These are phyloP conservation scores for Syngnathoides biaculeatus DNA, from an alignment of 2,113 vertebrate species.

Conservation along the genomic window DNA sequence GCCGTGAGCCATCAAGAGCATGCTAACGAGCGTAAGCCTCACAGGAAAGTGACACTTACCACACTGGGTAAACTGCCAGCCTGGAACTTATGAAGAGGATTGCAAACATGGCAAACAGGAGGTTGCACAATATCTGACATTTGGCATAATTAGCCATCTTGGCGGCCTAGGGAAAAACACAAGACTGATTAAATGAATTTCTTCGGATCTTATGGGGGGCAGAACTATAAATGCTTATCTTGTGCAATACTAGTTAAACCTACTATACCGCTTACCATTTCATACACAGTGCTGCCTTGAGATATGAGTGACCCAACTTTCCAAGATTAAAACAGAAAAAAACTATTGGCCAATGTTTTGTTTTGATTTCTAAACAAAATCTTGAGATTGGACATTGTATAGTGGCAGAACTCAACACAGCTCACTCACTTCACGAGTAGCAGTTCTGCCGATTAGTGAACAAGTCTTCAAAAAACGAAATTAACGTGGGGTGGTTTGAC, in stretches of 20 bases:
- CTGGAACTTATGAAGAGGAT: conserved; percentile 91
- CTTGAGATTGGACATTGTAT: too few relatives aligned
- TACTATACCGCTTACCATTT: background rate
- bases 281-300: background rate
- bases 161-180: conserved; percentile 80
- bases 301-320: background rate
- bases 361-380: too few relatives aligned
- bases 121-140: conserved; percentile 93
- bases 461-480: too few relatives aligned
- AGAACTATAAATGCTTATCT: background rate
- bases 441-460: too few relatives aligned
- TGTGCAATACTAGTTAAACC: too few relatives aligned
- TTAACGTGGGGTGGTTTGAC: too few relatives aligned
- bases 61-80: conserved; percentile 89
- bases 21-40: background rate
- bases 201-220: background rate
- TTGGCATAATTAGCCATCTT: conserved; percentile 99
- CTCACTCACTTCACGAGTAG: too few relatives aligned
- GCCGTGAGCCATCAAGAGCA: conserved; percentile 4
- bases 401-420: too few relatives aligned
- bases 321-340: too few relatives aligned
- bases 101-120: conserved; percentile 92
- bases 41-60: conserved; percentile 77
- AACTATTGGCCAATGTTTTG: too few relatives aligned
- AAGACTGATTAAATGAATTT: conserved; percentile 2